These are phyloP conservation scores for Zalophus californianus DNA, from an alignment of 2,797 vertebrate species.

Conservation along the genomic window DNA sequence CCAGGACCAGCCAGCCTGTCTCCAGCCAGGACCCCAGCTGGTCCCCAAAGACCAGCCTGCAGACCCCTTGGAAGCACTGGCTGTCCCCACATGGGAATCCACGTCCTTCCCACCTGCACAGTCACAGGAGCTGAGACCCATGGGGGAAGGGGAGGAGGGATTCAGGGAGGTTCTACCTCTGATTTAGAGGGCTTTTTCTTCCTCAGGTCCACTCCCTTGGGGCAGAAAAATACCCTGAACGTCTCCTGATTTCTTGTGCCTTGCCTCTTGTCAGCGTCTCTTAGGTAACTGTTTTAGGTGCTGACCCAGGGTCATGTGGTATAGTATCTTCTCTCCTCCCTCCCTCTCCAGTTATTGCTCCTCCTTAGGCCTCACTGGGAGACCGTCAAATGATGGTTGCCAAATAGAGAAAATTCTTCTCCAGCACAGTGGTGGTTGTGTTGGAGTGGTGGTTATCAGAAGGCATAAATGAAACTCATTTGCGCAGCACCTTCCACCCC, in stretches of 20 bases:
- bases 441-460: neutral
- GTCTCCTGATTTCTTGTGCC: neutral
- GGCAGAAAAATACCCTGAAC: neutral
- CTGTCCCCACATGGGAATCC: neutral
- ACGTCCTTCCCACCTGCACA: rapidly evolving
- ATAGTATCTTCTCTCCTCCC: neutral
- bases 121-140: neutral
- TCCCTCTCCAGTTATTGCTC: neutral
- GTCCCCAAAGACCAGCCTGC: neutral
- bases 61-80: neutral
- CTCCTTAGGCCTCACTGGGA: neutral
- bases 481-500: neutral
- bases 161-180: neutral
- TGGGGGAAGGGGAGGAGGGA: neutral
- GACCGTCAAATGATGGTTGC: neutral
- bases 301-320: rapidly evolving
- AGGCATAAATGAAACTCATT: neutral
- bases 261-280: neutral
- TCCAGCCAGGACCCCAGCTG: neutral
- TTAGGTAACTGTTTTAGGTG: no score
- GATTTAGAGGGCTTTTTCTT: neutral
- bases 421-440: no score
- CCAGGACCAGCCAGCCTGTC: neutral
- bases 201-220: rapidly evolving
- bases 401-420: neutral